Conservation (phyloP, 1,140 invertebrate genomes). For the Hestina assimilis region DNA sequence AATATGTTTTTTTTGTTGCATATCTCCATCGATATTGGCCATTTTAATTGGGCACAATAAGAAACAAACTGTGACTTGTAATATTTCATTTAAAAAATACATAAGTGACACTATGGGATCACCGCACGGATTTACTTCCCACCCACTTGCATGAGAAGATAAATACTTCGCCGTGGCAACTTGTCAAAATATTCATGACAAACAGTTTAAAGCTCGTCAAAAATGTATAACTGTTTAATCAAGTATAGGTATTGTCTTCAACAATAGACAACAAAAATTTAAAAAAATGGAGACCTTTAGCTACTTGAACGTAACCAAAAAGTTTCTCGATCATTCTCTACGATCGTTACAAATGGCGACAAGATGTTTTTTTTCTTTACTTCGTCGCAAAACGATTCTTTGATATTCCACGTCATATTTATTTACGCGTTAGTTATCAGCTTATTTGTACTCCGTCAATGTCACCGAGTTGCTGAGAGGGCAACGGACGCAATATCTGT, state of each 20-base stretch:
- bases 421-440: constrained; percentile 56
- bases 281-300: neutral
- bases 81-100: constrained; percentile 23
- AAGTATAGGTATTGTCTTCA: too few species aligned
- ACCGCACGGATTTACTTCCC: constrained; percentile 33
- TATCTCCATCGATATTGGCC: neutral
- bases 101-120: constrained; percentile 40
- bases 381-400: constrained; percentile 15
- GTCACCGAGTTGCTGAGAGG: constrained; percentile 72
- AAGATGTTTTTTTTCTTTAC: constrained; percentile 14
- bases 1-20: constrained; percentile 1
- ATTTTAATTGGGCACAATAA: neutral
- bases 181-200: constrained; percentile 23
- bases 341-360: constrained; percentile 19
- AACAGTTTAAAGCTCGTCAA: neutral
- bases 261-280: neutral
- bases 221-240: neutral
- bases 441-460: constrained; percentile 72
- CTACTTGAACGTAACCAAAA: neutral
- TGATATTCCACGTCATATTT: constrained; percentile 35
- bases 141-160: constrained; percentile 35
- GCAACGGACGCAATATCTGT: constrained; percentile 71
- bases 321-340: constrained; percentile 19
- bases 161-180: constrained; percentile 41
- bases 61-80: neutral